Percentiles rank a stretch among this genome's conserved stretches.
These are phyloP conservation scores for Phyllostomus discolor DNA, from an alignment of 2,113 vertebrate genomes.

Conservation along the genomic window DNA sequence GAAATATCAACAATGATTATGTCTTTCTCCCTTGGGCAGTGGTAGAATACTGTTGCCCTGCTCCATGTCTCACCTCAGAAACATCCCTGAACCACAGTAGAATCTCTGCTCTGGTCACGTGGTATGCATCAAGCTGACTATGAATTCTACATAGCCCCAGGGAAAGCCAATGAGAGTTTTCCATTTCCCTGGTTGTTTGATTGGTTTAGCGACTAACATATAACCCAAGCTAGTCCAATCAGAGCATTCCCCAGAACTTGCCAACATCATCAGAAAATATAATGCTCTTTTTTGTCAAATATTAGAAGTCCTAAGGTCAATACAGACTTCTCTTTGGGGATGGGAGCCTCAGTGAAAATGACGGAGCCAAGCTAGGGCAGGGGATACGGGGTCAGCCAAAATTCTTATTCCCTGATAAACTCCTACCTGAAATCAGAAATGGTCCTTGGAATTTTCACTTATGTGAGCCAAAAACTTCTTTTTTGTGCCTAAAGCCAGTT, in stretches of 20 bases:
- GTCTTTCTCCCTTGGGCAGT: not conserved
- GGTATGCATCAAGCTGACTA: not conserved
- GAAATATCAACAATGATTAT: not conserved
- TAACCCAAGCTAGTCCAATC: not conserved
- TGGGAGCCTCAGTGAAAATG: not conserved
- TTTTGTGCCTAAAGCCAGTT: not conserved
- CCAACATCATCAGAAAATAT: not conserved
- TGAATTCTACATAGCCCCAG: not conserved
- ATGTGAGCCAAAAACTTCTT: not conserved
- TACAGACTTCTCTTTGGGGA: not conserved
- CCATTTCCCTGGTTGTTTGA: not conserved
- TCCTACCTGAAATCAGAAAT: not conserved
- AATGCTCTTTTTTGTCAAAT: not conserved
- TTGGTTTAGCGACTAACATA: not conserved
- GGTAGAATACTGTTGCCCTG: not conserved
- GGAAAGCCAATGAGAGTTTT: fast-evolving
- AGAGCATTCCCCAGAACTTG: not conserved
- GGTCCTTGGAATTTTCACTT: not conserved
- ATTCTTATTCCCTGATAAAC: not conserved
- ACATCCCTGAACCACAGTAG: not conserved
- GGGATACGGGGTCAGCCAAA: not conserved
- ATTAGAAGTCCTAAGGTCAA: not conserved
- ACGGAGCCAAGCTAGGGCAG: not conserved
- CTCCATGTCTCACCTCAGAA: not conserved
- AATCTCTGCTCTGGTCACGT: fast-evolving